Base-by-base conservation (phyloP, 2,888 invertebrate species). In the Phoronis australis region DNA sequence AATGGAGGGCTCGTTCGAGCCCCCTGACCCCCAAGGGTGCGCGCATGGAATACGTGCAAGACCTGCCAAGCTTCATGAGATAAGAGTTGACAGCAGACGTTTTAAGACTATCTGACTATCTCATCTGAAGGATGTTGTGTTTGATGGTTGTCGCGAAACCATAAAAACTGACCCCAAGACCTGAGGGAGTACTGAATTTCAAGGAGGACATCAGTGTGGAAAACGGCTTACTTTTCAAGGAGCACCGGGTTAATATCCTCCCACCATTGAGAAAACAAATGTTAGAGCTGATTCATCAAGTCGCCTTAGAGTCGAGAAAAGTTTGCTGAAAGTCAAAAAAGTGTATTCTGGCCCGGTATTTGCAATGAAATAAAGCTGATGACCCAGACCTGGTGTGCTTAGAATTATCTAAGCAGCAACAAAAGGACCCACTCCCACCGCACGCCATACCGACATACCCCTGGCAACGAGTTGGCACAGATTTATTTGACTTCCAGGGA, bases 121-220 rank as follows among this genome's bases (percentile, higher is more conserved):
- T 35, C 47, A 47, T 26, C 37, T 47, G 4, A 47, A 47, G 24
- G 47, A 41, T 23, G 23, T 47, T 6, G 37, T 47, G 15, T 35
- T 21, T 23, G n/a, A 42, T 15, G 42, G 47, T 15, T 47, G 42
- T 23, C 47, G 42, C 23, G 22, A 47, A 47, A 31, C 21, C 22
- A 22, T 20, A 42, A 15, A n/a, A 24, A 47, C 4, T 41, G 42
- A 21, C 47, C 47, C 15, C 21, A 21, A 21, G 47, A 41, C 35
- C 35, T 47, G 5, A 47, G 35, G 37, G 47, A 47, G 21, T 47
- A 42, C 21, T 42, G 47, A 42, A 22, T n/a, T 47, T 21, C 35
- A 4, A 25, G 18, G 47, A 47, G 15, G 23, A 23, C 18, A n/a
- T 47, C 4, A 31, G 42, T 35, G 47, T 47, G 12, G 47, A 42